These are phyloP conservation scores for Drosophila ironensis DNA, from an alignment of 1,140 invertebrate genomes.

Conservation along the genomic window DNA sequence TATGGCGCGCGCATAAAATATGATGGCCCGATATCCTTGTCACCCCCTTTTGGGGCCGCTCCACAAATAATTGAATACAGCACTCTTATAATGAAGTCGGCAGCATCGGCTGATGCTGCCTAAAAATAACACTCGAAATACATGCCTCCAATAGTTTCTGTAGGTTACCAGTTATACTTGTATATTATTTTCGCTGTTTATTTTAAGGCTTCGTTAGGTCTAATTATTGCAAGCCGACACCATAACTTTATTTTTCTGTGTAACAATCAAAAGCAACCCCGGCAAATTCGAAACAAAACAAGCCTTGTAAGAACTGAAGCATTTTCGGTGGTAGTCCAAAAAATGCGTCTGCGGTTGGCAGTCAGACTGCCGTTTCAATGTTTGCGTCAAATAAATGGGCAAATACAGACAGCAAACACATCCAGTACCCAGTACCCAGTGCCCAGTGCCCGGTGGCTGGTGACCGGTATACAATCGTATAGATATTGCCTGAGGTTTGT, in stretches of 20 bases:
- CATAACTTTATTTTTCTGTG: background rate
- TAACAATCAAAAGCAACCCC: slow-evolving; percentile 23
- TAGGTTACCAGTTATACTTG: no score
- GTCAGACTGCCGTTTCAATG: slow-evolving; percentile 23
- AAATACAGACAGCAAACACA: slow-evolving; percentile 46
- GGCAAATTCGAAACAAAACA: background rate
- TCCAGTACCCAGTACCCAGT: background rate
- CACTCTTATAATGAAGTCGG: slow-evolving; percentile 66
- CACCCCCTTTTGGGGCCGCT: background rate
- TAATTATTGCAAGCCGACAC: background rate
- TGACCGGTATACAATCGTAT: no score
- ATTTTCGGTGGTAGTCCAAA: slow-evolving; percentile 29
- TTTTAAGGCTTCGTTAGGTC: no score
- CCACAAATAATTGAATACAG: slow-evolving; percentile 55
- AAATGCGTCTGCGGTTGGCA: slow-evolving; percentile 56
- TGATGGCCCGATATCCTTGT: slow-evolving; percentile 29
- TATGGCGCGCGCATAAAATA: slow-evolving; percentile 51
- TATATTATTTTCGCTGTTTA: no score
- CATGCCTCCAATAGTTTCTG: no score
- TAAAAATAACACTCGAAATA: no score
- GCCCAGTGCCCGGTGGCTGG: no score
- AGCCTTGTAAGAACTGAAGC: background rate
- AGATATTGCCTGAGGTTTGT: slow-evolving; percentile 3
- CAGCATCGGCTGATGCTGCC: slow-evolving; percentile 31
- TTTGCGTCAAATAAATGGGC: slow-evolving; percentile 58